Base-by-base conservation (phyloP, 2,113 vertebrate species). In the Bubo blakistoni region DNA sequence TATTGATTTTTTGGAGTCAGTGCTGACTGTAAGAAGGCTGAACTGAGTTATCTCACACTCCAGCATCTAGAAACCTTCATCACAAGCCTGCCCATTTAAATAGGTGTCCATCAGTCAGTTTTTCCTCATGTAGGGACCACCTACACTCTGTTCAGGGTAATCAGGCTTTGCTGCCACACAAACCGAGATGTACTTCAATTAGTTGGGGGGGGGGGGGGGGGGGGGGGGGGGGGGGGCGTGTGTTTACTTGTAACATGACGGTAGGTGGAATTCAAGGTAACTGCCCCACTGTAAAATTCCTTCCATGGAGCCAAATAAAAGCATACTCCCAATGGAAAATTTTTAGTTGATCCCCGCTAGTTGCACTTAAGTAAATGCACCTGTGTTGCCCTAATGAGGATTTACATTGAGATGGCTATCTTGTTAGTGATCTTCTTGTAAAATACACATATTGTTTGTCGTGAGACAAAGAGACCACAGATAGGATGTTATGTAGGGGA, bases 1-100 rank as follows among this genome's bases (percentile, higher is more conserved):
- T 82, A 79, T 91, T 89, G 81, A 88, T 94, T 85, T 90, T 47
- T 82, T 72, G 29, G 70, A 89, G 69, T 63, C 6, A 3, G 9
- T 65, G 80, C 47, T 69, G 80, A n/a, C 52, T 91, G 30, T 59
- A 73, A 30, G 57, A 81, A 83, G 66, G 65, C 44, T 44, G 44
- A 9, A 34, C 55, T 57, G 44, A 81, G 36, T 84, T 93, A 65
- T 44, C 55, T 77, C 10, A 1, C 16, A 36, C 72, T 81, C 59
- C 10, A 49, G 58, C 65, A 55, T 54, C 42, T 34, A 92, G 51
- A 92, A 83, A 47, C 44, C 51, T 67, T 78, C 26, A 58, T 1
- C 57, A 65, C 34, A 27, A 61, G 22, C 51, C 42, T 81, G n/a
- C 19, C 34, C 2, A 27, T 85, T 76, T 67, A 81, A 86, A 67